Evolutionary conservation across 2,797 vertebrate species (phyloP), one percentile per base, ranked within the genome.

Genomic region (Semaprochilodus insignis): DNA sequence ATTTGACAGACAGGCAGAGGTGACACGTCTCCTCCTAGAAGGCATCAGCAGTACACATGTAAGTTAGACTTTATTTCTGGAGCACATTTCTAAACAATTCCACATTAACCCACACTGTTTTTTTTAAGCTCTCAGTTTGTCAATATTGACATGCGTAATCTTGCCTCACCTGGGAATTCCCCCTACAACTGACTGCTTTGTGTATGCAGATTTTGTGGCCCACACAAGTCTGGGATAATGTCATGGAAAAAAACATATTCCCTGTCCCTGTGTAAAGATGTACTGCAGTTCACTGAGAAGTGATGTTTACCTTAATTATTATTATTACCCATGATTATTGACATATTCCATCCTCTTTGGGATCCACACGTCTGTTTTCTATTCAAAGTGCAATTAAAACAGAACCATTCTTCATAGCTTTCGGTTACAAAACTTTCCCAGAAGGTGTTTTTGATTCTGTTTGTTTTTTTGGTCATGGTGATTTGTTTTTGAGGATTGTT

Each of bases 31-130:
- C 74, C 93, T 99, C 82, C 90, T 99, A 87, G 98, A 99, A 87
- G 98, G 98, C 0, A 99, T 99, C 88, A 97, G 96, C 87, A 99
- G 97, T 93, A 99, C 97, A 1, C 98, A 99, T 0, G 98, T 99
- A 90, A 96, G 97, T 90, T 2, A 62, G 52, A 67, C 2, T 66
- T 55, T 19, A 19, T 17, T 13, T 4, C 16, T 51, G 23, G 25
- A 10, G 3, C 11, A 11, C 15, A 6, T 14, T 36, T 66, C 21
- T 81, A 52, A 15, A 25, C 31, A 54, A 19, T 65, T 70, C 19
- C 40, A 70, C 34, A 27, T 2, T 60, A 27, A 77, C 36, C 66
- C 8, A 21, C 36, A 63, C 63, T 65, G 8, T n/a, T 55, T 19
- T 25, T 76, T 48, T 52, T 40, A 54, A 2, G 11, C 13, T 27